phyloP scores from a whole-genome alignment of 2,797 vertebrate species.

The Octomys mimax region DNA sequence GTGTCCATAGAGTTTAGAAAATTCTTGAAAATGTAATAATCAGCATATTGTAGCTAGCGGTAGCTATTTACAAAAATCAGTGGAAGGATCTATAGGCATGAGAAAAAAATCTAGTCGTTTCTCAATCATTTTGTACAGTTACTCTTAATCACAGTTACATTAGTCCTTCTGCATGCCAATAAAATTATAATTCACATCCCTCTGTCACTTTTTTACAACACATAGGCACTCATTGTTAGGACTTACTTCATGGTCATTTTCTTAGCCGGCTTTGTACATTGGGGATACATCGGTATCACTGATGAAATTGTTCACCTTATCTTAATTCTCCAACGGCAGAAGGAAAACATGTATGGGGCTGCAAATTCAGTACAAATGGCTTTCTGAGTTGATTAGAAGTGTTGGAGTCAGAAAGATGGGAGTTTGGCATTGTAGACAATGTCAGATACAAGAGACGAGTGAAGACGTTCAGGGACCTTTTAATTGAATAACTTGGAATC shows the following conservation, averaged over 20 bases:
- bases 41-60: neutral
- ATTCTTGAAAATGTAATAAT: neutral
- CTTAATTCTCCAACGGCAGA: slow-evolving; percentile 6
- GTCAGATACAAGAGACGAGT: neutral
- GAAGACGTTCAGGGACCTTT: neutral
- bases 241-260: neutral
- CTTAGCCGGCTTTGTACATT: neutral
- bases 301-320: neutral
- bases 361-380: slow-evolving; percentile 1
- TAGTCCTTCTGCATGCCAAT: neutral
- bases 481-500: neutral
- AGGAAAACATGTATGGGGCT: neutral
- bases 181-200: neutral
- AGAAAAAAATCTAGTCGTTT: neutral
- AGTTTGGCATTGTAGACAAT: neutral
- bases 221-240: neutral
- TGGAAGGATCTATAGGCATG: neutral
- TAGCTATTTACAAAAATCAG: neutral
- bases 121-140: neutral
- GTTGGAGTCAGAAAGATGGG: neutral
- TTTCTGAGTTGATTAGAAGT: slow-evolving; percentile 29
- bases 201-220: neutral
- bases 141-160: neutral
- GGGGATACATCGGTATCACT: neutral
- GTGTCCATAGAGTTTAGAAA: neutral